These are phyloP conservation scores for Amblyornis subalaris DNA, from an alignment of 2,113 vertebrate genomes.

Conservation along the genomic window DNA sequence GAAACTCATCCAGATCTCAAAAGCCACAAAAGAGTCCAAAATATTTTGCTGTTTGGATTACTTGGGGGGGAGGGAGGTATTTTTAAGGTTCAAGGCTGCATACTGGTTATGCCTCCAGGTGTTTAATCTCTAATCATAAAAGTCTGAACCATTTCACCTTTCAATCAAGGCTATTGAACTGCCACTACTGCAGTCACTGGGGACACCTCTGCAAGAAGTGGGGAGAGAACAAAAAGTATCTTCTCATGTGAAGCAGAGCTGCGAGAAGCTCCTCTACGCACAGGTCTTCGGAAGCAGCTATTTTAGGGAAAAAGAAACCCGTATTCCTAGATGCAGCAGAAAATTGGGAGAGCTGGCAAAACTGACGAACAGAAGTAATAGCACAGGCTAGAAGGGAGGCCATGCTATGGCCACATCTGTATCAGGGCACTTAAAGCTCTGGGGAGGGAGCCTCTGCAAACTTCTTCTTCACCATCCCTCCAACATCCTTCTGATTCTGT, in stretches of 20 bases:
- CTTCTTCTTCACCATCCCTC: background rate
- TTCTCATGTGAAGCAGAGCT: background rate
- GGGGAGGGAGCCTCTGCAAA: background rate
- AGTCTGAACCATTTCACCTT: background rate
- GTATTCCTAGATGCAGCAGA: background rate
- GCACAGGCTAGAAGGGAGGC: background rate
- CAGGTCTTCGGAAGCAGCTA: background rate
- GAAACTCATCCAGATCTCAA: background rate
- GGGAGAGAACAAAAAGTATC: background rate
- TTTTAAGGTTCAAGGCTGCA: background rate
- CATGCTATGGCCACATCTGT: rapidly evolving
- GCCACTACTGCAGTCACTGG: background rate
- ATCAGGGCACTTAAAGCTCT: background rate
- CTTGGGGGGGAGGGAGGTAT: rapidly evolving
- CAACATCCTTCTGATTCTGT: rapidly evolving
- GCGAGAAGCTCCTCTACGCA: background rate
- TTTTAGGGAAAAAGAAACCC: background rate
- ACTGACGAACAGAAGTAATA: rapidly evolving
- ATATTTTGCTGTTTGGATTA: background rate
- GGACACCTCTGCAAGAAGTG: background rate
- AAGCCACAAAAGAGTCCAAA: background rate
- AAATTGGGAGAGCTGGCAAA: background rate
- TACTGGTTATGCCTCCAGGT: background rate
- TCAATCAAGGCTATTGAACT: background rate
- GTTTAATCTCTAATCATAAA: background rate